Percentiles rank a stretch among this genome's conserved stretches.
These are phyloP conservation scores for Willisornis vidua DNA, from an alignment of 2,113 vertebrate genomes.

Conservation along the genomic window DNA sequence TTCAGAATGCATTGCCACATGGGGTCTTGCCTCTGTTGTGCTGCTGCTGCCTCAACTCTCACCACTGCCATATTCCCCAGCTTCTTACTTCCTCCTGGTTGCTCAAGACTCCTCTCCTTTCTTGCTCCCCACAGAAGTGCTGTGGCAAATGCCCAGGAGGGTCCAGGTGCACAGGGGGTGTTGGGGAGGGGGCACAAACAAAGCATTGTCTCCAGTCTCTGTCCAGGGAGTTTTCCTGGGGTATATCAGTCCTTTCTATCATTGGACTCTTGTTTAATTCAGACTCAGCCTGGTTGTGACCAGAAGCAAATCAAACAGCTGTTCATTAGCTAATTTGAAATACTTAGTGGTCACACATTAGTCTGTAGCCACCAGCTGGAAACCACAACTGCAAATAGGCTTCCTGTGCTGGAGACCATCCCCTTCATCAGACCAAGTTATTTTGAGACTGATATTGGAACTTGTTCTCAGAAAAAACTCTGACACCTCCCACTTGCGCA, in stretches of 20 bases:
- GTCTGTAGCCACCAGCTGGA: background rate
- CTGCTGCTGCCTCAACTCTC: background rate
- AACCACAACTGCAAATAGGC: background rate
- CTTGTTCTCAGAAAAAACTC: background rate
- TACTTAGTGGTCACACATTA: background rate
- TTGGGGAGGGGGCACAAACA: background rate
- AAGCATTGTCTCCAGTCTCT: background rate
- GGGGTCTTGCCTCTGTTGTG: background rate
- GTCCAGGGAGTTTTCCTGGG: background rate
- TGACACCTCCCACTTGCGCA: background rate
- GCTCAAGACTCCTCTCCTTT: background rate
- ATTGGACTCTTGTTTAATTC: background rate
- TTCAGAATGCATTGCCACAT: too few relatives aligned
- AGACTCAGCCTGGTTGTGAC: background rate
- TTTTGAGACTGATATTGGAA: background rate
- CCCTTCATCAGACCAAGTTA: background rate
- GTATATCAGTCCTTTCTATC: background rate
- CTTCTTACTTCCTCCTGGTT: background rate
- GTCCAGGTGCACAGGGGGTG: accelerated
- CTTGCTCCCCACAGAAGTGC: background rate
- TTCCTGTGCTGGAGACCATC: background rate
- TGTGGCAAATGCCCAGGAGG: background rate
- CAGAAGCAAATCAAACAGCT: slow-evolving; percentile 6
- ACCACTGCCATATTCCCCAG: background rate
- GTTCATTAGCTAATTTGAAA: background rate